Evolutionary conservation across 1,140 invertebrate genomes (phyloP), one percentile per base, ranked within the genome.

Genomic region (Drosophila lowei): DNA sequence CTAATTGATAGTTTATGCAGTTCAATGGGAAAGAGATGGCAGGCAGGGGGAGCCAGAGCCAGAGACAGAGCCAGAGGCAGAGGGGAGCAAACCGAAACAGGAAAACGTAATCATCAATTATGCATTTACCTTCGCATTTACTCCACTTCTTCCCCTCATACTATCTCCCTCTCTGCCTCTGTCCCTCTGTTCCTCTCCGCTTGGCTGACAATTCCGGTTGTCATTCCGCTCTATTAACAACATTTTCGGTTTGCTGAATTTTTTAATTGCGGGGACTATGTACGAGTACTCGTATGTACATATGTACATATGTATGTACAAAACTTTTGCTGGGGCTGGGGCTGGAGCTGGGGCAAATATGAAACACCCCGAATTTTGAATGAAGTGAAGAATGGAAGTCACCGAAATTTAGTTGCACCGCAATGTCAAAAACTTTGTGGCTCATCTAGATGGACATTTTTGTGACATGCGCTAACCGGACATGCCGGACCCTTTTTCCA

Each of bases 71-170:
- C 2, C 23, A 23, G 23, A 5, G 23, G 5, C 0, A 25, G 4
- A 5, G 23, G 3, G 4, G 23, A 23, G 23, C 18, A 42, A 7
- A 30, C 6, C 34, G 8, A 43, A 5, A 11, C 25, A 43, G 3
- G 9, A 56, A 23, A 28, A 43, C 64, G 34, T 56, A 68, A 68
- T 48, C 63, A 68, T 68, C 63, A 68, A 68, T 56, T 67, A 68
- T 68, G 63, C 63, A 56, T 16, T 68, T 55, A 42, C 41, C 43
- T 50, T n/a, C 1, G n/a, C 13, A 18, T 52, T 25, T 18, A 16
- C 34, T 8, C n/a, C 38, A 38, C 18, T 44, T n/a, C 25, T 3
- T 5, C 23, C 23, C 3, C 23, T 25, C 23, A 0, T 5, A 25
- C 23, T 18, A 18, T 18, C n/a, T n/a, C 21, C 2, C 23, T 25